Evolutionary conservation across 2,888 invertebrate species (phyloP).

Genomic region (Sclerodermus sp.): DNA sequence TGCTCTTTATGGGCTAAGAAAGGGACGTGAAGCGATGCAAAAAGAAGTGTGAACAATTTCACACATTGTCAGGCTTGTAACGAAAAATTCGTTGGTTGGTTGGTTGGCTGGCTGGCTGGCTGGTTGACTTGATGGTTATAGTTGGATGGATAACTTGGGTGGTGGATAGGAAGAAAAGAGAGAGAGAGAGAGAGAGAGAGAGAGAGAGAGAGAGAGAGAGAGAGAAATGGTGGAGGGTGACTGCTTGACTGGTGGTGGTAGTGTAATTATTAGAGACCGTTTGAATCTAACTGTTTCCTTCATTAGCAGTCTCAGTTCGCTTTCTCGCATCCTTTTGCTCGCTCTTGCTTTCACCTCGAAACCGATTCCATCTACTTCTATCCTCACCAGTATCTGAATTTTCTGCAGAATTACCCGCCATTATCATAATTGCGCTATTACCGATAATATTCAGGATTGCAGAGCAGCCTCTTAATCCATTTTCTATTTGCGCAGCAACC

Average conservation of each 20-base stretch:
- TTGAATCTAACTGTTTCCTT: conserved; percentile 59
- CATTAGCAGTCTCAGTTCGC: conserved; percentile 57
- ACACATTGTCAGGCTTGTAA: conserved; percentile 50
- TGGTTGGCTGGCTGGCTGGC: too few species aligned
- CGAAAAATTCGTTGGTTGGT: too few species aligned
- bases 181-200: conserved; percentile 1
- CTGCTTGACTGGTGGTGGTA: conserved; percentile 32
- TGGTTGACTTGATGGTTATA: too few species aligned
- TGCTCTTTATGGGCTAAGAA: too few species aligned
- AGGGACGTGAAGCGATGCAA: too few species aligned
- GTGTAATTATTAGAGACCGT: conserved; percentile 57
- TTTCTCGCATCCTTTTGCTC: conserved; percentile 4
- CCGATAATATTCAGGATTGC: conserved; percentile 53
- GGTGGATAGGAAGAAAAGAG: too few species aligned
- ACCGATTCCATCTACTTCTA: too few species aligned
- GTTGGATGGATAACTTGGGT: too few species aligned
- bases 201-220: neutral
- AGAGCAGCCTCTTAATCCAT: conserved; percentile 47
- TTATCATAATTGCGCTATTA: conserved; percentile 59
- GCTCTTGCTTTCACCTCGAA: conserved; percentile 7
- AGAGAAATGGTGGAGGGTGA: too few species aligned
- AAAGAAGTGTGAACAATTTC: conserved; percentile 59
- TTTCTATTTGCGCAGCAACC: conserved; percentile 52
- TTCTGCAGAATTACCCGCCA: conserved; percentile 56
- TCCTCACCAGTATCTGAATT: conserved; percentile 47